Conservation (phyloP, 2,888 invertebrate species). For the Rhogogaster chlorosoma region DNA sequence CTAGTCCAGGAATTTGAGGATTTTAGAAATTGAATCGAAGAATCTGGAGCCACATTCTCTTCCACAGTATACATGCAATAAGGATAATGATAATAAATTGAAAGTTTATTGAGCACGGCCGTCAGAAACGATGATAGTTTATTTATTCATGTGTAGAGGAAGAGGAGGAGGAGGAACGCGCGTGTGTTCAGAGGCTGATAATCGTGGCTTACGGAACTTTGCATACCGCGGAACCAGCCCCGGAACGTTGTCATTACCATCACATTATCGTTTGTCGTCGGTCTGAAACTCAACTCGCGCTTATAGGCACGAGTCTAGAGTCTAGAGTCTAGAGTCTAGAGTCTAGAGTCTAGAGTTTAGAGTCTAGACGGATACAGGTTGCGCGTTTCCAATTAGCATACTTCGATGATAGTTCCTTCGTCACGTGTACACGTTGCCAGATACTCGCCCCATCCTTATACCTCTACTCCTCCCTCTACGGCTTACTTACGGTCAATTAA, state of each 20-base stretch:
- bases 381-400: slow-evolving; percentile 47
- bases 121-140: slow-evolving; percentile 16
- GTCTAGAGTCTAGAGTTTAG: not conserved
- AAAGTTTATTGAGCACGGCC: not conserved
- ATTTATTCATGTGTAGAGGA: not conserved
- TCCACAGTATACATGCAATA: not conserved
- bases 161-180: not conserved
- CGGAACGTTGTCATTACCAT: slow-evolving; percentile 54
- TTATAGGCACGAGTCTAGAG: not conserved
- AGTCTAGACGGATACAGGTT: slow-evolving; percentile 44
- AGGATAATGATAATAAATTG: slow-evolving; percentile 11
- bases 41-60: not conserved
- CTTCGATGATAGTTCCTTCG: slow-evolving; percentile 42
- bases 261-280: slow-evolving; percentile 51
- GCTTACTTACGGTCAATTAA: slow-evolving; percentile 48
- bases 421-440: slow-evolving; percentile 19
- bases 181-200: slow-evolving; percentile 9
- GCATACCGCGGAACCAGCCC: slow-evolving; percentile 16
- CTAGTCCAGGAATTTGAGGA: not conserved
- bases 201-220: slow-evolving; percentile 20
- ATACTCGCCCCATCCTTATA: not conserved
- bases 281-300: slow-evolving; percentile 35
- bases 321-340: not conserved
- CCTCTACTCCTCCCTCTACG: not conserved
- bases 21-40: not conserved